Conservation (phyloP, 2,888 invertebrate species). For the Scaptodrosophila latifasciaeformis region DNA sequence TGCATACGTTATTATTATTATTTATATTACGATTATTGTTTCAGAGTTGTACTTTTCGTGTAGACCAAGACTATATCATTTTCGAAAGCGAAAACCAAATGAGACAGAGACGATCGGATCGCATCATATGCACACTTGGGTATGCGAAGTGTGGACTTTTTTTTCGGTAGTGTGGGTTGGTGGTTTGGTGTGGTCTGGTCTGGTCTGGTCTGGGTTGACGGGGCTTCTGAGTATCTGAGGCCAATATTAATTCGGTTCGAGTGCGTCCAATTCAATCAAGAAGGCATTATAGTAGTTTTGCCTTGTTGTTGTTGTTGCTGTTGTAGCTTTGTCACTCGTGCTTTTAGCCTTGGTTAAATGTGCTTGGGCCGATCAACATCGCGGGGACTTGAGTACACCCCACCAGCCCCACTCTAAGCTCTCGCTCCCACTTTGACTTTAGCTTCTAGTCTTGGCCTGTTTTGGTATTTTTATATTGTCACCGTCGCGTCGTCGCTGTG, state of each 20-base stretch:
- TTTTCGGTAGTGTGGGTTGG: no score
- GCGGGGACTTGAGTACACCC: no score
- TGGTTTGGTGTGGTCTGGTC: background rate
- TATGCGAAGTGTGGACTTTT: conserved; percentile 42
- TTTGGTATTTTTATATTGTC: conserved; percentile 43
- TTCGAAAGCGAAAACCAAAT: conserved; percentile 60
- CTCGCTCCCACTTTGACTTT: conserved; percentile 4
- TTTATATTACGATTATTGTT: background rate
- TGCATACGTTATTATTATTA: conserved; percentile 57
- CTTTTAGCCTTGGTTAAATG: conserved; percentile 52
- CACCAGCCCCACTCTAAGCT: no score
- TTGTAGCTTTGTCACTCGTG: conserved; percentile 44
- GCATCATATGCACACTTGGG: conserved; percentile 37
- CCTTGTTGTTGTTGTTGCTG: conserved; percentile 28
- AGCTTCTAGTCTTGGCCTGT: conserved; percentile 56
- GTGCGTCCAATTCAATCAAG: conserved; percentile 62
- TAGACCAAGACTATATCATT: conserved; percentile 23
- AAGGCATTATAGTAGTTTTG: conserved; percentile 51
- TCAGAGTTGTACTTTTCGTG: background rate
- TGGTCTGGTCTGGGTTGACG: conserved; percentile 1
- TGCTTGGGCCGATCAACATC: conserved; percentile 30
- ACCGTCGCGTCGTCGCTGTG: conserved; percentile 48
- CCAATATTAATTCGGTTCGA: conserved; percentile 61
- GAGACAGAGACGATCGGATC: conserved; percentile 37
- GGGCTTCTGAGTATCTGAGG: conserved; percentile 56